Conservation (phyloP, 2,113 vertebrate genomes). For the Rissa tridactyla region DNA sequence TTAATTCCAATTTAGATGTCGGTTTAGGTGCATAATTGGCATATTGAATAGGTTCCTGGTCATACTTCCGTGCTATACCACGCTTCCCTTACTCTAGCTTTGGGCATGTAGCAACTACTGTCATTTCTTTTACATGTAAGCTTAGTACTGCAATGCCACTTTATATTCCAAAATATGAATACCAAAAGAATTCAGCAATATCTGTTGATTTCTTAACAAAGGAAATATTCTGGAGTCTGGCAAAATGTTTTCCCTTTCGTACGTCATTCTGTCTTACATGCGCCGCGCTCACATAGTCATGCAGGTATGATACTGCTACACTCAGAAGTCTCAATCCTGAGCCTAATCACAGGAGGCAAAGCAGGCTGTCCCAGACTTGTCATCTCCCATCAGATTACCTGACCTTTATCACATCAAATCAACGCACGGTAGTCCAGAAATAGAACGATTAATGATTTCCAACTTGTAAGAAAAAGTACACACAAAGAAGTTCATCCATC, state of each 20-base stretch:
- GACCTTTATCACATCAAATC: background rate
- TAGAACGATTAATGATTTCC: background rate
- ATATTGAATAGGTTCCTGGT: background rate
- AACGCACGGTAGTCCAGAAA: background rate
- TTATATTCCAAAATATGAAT: background rate
- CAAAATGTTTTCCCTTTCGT: background rate
- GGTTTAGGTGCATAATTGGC: background rate
- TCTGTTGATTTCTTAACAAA: background rate
- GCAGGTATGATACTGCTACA: rapidly evolving
- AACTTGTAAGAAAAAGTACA: background rate
- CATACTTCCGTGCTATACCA: background rate
- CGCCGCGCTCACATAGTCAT: background rate
- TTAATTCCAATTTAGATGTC: background rate
- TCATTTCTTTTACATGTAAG: background rate
- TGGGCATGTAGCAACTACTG: background rate
- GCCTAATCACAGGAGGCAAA: background rate
- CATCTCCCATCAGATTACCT: background rate
- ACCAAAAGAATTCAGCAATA: background rate
- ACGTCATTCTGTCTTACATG: background rate
- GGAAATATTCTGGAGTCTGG: background rate
- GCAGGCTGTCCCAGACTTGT: background rate
- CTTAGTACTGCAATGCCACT: background rate
- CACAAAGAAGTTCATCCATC: background rate
- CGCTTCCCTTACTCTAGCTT: background rate
- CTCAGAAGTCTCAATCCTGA: background rate